Evolutionary conservation across 2,888 invertebrate species (phyloP), one percentile per base, ranked within the genome.

Genomic region (Eledona agricola): DNA sequence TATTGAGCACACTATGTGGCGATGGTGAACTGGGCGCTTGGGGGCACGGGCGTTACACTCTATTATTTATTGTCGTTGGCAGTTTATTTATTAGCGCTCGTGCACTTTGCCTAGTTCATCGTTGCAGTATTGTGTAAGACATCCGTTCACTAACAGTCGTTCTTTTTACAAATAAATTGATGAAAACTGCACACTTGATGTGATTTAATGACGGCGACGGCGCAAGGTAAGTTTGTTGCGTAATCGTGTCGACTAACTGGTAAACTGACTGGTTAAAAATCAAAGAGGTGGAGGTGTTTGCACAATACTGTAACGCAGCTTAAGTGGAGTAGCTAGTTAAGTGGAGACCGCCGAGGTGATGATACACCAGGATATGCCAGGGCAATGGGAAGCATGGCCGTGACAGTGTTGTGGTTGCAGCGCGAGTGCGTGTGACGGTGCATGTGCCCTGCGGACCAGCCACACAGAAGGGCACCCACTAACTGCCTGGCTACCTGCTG

Each of bases 341-440:
- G 13, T 10, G 13, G 10, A 42, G 12, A 37, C 20, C 1, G 4
- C 28, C 35, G 42, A 31, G 25, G 16, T 19, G 37, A 25, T 15
- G 31, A 64, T 62, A 67, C 65, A 66, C 67, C 67, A 66, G 62
- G 60, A 69, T 68, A 65, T 69, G 67, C 64, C 57, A 35, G 46
- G 50, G 53, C 52, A 57, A 57, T 54, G 55, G 51, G 59, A 42
- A 67, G 73, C 73, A 74, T 74, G 74, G 72, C 66, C 69, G 73
- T 75, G 74, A 73, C 70, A 67, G 71, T 73, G 74, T 75, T 74
- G 76, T 76, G 87, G 86, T 90, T 89, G 86, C 90, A 90, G 90
- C 89, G 85, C 88, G 89, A 85, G 89, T 89, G 85, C 88, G 89
- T 84, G 87, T 88, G 84, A 88, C 88, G 85, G 88, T 89, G 86